Evolutionary conservation across 2,888 invertebrate species (phyloP).

Genomic region (Thymelicus sylvestris): DNA sequence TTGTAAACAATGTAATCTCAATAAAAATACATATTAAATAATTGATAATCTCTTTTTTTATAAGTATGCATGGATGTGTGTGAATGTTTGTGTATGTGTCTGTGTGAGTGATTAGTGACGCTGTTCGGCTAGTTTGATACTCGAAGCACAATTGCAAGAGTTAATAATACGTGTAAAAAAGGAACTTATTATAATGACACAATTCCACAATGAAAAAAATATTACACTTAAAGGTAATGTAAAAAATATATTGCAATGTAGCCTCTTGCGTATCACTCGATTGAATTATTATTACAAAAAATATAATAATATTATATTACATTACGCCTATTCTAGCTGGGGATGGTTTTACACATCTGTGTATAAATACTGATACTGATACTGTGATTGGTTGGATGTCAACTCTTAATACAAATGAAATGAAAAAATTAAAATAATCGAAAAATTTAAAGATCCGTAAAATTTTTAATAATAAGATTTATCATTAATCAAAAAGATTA

Average conservation of each 20-base stretch:
- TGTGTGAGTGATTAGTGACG: too few relatives aligned
- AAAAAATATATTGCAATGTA: slow-evolving; percentile 16
- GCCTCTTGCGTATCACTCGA: not conserved
- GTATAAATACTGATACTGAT: too few relatives aligned
- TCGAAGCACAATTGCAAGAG: not conserved
- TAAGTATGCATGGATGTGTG: not conserved
- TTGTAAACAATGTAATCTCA: too few relatives aligned
- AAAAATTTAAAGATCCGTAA: too few relatives aligned
- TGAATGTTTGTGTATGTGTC: not conserved
- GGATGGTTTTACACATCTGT: not conserved
- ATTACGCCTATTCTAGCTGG: not conserved
- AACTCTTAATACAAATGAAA: too few relatives aligned
- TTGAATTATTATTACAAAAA: not conserved
- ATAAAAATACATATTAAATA: too few relatives aligned
- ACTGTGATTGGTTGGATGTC: too few relatives aligned
- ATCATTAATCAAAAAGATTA: too few relatives aligned
- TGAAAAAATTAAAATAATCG: too few relatives aligned
- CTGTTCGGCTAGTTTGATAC: too few relatives aligned
- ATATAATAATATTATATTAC: slow-evolving; percentile 2
- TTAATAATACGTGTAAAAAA: not conserved
- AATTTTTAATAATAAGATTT: too few relatives aligned
- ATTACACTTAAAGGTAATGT: slow-evolving; percentile 11
- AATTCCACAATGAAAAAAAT: slow-evolving; percentile 15
- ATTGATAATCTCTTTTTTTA: too few relatives aligned
- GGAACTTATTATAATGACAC: slow-evolving; percentile 25